A percentile compares a stretch with the other conserved stretches of the same genome.
Evolutionary conservation across 2,888 invertebrate genomes (phyloP).

Genomic region (Tinea pellionella): DNA sequence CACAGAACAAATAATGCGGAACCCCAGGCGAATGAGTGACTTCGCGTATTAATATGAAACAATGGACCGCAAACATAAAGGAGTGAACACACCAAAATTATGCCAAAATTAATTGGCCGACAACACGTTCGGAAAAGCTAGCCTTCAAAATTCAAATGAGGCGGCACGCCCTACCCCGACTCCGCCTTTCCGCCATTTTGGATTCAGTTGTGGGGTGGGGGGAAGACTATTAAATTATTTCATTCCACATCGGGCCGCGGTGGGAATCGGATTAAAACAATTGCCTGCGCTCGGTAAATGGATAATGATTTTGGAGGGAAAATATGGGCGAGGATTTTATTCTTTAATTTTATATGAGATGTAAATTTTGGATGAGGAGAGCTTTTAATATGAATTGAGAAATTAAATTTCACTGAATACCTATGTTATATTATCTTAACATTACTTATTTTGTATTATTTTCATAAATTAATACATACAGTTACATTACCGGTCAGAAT

Average conservation of each 20-base stretch:
- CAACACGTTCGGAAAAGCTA: constrained; percentile 58
- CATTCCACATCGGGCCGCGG: constrained; percentile 64
- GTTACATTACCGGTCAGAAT: too few species aligned
- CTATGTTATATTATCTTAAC: too few species aligned
- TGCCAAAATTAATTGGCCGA: constrained; percentile 62
- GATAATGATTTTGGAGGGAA: constrained; percentile 63
- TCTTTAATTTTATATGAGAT: constrained; percentile 21
- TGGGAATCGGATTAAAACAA: constrained; percentile 67
- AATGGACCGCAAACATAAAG: constrained; percentile 32
- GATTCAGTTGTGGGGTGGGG: constrained; percentile 32
- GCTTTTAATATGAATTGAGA: not conserved
- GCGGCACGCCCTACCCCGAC: constrained; percentile 63
- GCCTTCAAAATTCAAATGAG: constrained; percentile 68
- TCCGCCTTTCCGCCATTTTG: constrained; percentile 59
- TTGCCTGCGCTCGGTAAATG: constrained; percentile 66
- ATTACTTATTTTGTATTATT: too few species aligned
- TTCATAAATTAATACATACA: too few species aligned
- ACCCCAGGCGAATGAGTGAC: not conserved
- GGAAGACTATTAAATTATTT: constrained; percentile 65
- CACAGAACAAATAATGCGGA: not conserved
- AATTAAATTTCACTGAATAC: too few species aligned
- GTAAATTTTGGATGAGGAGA: not conserved
- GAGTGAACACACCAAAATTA: constrained; percentile 51
- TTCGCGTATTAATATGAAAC: constrained; percentile 46
- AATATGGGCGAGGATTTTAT: constrained; percentile 52